Base-by-base conservation (phyloP, 2,113 vertebrate genomes). In the Crotalus viridis region DNA sequence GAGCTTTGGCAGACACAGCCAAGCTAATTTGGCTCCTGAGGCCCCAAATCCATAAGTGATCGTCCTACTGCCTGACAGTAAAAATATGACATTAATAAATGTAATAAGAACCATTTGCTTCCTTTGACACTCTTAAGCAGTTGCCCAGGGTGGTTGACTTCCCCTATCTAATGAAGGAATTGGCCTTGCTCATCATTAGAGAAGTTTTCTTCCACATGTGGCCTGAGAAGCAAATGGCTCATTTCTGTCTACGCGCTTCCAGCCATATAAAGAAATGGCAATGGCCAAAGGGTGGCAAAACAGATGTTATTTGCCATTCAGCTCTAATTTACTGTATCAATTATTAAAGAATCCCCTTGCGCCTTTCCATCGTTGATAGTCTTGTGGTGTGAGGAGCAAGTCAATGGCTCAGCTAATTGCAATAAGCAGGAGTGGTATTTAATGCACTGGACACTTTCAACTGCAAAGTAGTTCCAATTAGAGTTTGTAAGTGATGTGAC, bases 381-480 rank as follows among this genome's bases (percentile, higher is more conserved):
- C 96, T 96, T 96, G 96, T 93, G 96, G 96, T 97, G 96, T 96
- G 96, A 98, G 98, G 98, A 97, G 97, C 98, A 98, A 98, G 98
- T 98, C 98, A 98, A 98, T 98, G 98, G 97, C 95, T 97, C 97
- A 98, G 98, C 98, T 98, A 98, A 99, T 99, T 99, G 98, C 98
- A 98, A 98, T 98, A 98, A 98, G 98, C 98, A 98, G 98, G 97
- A 98, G 97, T 98, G 98, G 97, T 98, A 98, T 98, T 98, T 98
- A 98, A 98, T 97, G 97, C 97, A 98, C 97, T 98, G 97, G 98
- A 97, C 97, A 97, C 98, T 98, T 98, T 97, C 98, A 98, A 97
- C 98, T 96, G 97, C 97, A 98, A 98, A 98, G 98, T 98, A 98
- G 97, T 98, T 98, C 98, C 99, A 99, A 99, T 99, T 99, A 99